phyloP scores from a whole-genome alignment of 64 coral and sea anemone genomes.

The Orbicella faveolata region DNA sequence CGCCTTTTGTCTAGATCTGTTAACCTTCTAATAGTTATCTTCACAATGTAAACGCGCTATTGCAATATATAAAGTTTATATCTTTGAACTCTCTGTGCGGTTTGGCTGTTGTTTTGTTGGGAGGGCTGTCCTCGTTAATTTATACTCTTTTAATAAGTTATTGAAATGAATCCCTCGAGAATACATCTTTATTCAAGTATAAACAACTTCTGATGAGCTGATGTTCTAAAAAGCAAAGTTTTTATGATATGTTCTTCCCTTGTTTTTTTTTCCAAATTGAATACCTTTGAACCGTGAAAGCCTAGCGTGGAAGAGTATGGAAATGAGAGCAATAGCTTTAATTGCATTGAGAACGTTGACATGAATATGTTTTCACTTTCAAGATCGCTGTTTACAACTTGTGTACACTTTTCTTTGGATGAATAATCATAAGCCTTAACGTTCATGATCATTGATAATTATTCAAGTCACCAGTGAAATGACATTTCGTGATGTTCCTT shows the following conservation, averaged over 20 bases:
- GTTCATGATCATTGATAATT: not conserved
- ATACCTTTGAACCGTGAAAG: not conserved
- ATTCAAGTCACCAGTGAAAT: not conserved
- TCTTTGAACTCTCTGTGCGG: not conserved
- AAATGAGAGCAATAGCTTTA: not conserved
- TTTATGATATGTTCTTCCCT: not conserved
- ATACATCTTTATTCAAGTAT: not conserved
- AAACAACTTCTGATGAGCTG: not conserved
- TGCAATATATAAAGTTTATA: not conserved
- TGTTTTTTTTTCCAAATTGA: too few relatives aligned
- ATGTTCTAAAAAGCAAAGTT: not conserved
- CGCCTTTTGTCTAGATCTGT: not conserved
- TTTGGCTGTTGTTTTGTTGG: not conserved
- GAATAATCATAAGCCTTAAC: not conserved
- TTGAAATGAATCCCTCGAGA: not conserved
- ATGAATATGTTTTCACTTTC: not conserved
- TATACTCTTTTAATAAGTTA: not conserved
- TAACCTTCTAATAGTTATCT: not conserved
- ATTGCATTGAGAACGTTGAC: not conserved
- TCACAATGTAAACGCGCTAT: not conserved
- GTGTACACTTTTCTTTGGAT: not conserved
- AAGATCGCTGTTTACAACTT: not conserved
- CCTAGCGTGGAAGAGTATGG: not conserved
- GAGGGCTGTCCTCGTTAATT: not conserved
- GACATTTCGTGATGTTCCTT: not conserved